phyloP scores from a whole-genome alignment of 1,140 invertebrate species.

The Drosophila ogumai region DNA sequence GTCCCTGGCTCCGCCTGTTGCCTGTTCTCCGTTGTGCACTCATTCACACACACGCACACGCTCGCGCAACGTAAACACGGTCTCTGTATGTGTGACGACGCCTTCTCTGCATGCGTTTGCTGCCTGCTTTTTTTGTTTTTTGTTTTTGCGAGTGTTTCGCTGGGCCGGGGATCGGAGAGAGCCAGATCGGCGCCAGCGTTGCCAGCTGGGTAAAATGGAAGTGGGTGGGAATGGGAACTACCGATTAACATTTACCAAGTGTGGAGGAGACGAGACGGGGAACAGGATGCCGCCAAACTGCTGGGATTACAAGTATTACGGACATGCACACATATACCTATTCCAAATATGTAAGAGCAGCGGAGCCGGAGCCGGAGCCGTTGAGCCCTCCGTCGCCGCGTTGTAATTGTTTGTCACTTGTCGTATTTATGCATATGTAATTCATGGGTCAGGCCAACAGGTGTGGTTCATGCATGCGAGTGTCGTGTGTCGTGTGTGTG shows the following conservation, averaged over 20 bases:
- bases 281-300: neutral
- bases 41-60: conserved; percentile 23
- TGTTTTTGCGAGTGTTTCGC: conserved; percentile 12
- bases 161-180: neutral
- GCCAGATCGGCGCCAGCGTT: conserved; percentile 28
- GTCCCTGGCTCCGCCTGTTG: conserved; percentile 22
- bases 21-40: conserved; percentile 64
- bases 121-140: conserved; percentile 6
- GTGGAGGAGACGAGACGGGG: conserved; percentile 1
- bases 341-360: conserved; percentile 6
- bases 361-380: neutral
- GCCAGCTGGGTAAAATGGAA: conserved; percentile 22
- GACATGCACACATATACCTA: conserved; percentile 30
- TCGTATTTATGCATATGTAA: conserved; percentile 5
- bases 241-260: conserved; percentile 8
- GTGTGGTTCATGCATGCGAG: conserved; percentile 5
- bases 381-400: conserved; percentile 11
- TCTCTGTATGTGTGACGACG: conserved; percentile 17
- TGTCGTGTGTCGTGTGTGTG: conserved; percentile 11
- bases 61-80: conserved; percentile 11
- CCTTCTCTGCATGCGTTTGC: conserved; percentile 11
- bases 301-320: conserved; percentile 20
- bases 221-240: conserved; percentile 12
- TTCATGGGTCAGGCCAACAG: conserved; percentile 16
- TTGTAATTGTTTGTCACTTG: conserved; percentile 6